Conservation (phyloP, 2,797 vertebrate genomes). For the Rhincodon typus region DNA sequence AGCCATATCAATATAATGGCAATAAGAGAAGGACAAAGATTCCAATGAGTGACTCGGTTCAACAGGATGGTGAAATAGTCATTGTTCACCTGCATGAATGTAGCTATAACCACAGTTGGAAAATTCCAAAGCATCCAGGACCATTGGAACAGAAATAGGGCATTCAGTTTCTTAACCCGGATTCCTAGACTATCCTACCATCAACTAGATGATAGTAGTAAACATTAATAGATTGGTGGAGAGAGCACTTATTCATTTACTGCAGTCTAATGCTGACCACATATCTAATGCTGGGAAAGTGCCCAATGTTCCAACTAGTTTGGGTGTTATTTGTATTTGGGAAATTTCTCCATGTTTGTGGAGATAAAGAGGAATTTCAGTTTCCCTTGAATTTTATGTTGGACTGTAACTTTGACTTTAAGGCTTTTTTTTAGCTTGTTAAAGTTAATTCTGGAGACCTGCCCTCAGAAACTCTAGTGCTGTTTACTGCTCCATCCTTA, state of each 20-base stretch:
- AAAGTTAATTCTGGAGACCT: not conserved
- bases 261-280: not conserved
- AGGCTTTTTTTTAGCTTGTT: not conserved
- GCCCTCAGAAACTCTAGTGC: not conserved
- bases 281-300: not conserved
- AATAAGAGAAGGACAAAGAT: not conserved
- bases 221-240: not conserved
- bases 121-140: not conserved
- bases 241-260: not conserved
- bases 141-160: not conserved
- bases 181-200: not conserved
- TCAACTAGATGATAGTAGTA: not conserved
- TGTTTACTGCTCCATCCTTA: not conserved
- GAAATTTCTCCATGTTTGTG: not conserved
- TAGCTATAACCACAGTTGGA: not conserved
- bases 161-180: not conserved
- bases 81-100: not conserved
- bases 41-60: not conserved
- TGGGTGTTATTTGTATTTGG: not conserved
- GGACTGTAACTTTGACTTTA: not conserved
- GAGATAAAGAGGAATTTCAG: not conserved
- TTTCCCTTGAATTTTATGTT: not conserved
- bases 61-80: not conserved
- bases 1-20: not conserved
- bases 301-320: not conserved